Evolutionary conservation across 2,888 invertebrate genomes (phyloP), one percentile per base, ranked within the genome.

Genomic region (Patella depressa): DNA sequence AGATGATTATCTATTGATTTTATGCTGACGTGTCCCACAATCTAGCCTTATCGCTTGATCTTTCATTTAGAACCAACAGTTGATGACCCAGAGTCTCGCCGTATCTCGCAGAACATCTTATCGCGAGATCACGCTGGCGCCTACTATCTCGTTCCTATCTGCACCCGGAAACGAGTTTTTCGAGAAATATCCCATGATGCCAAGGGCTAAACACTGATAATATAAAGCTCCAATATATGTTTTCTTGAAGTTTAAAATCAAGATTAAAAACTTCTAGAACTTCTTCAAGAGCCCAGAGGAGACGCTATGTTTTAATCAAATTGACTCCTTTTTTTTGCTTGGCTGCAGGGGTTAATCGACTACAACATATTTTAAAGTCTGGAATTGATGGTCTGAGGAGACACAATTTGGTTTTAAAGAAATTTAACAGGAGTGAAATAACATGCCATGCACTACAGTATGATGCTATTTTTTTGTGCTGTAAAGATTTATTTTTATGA

Each of bases 61-160:
- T 65, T 65, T 65, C 65, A 65, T 65, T 65, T 65, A 65, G 65
- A 65, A 19, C 65, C 65, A 65, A 24, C 65, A 19, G 65, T 65
- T 65, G 65, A 65, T 24, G 65, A 65, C 65, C 65, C 24, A 65
- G 65, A 65, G 65, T 65, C 19, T 65, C 65, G 65, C 14, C 65
- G 24, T 65, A 65, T 65, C 65, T 65, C 12, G 19, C 24, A 24
- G 65, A 65, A 65, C 24, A 65, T 65, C 65, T 65, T 65, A 65
- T 65, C 65, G 24, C 65, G 19, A 65, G 24, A 65, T 65, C 65
- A 14, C 14, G 24, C 65, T 65, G 65, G 65, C 65, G 65, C 65
- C 65, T 65, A 19, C 24, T 65, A 65, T 65, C 65, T 65, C 65
- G 12, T 24, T 24, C 65, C 24, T 65, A 65, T 65, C 65, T 65